A percentile compares a stretch with the other conserved stretches of the same genome.
Evolutionary conservation across 2,888 invertebrate species (phyloP).

Genomic region (Synanthedon myopaeformis): DNA sequence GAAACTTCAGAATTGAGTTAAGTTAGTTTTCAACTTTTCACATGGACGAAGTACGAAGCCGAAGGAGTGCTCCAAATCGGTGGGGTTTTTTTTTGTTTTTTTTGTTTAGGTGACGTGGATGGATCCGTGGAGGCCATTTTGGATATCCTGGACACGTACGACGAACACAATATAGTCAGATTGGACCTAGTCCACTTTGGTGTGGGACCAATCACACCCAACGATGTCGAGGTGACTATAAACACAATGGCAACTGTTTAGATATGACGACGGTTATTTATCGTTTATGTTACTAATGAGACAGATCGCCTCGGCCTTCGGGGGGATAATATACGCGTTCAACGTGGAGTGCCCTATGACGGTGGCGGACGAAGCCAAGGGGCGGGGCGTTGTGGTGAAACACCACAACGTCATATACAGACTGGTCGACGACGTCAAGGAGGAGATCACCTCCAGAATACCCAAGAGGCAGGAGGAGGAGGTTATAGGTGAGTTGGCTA

Average conservation of each 20-base stretch:
- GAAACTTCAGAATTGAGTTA: too few species aligned
- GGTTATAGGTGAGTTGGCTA: conserved; percentile 71
- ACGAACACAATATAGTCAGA: conserved; percentile 76
- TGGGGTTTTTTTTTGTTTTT: too few species aligned
- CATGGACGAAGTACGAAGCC: too few species aligned
- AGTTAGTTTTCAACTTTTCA: too few species aligned
- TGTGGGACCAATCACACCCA: conserved; percentile 87
- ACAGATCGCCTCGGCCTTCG: conserved; percentile 52
- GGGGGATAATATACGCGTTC: conserved; percentile 88
- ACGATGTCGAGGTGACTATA: conserved; percentile 78
- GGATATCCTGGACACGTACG: conserved; percentile 89
- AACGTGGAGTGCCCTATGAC: conserved; percentile 75
- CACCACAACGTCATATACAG: conserved; percentile 92
- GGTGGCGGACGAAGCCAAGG: conserved; percentile 61
- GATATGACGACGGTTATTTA: too few species aligned
- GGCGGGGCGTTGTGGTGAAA: conserved; percentile 71
- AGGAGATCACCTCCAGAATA: conserved; percentile 78
- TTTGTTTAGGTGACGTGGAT: conserved; percentile 86
- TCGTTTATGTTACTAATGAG: too few species aligned
- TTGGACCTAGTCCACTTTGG: conserved; percentile 91
- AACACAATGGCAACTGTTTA: too few species aligned
- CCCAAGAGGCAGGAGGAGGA: conserved; percentile 82
- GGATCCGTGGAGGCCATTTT: conserved; percentile 96
- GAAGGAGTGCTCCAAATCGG: too few species aligned
- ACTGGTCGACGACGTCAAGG: conserved; percentile 88